A percentile compares a stretch with the other conserved stretches of the same genome.
These are phyloP conservation scores for Platorchestia sp. DNA, from an alignment of 1,140 invertebrate species.

Conservation along the genomic window DNA sequence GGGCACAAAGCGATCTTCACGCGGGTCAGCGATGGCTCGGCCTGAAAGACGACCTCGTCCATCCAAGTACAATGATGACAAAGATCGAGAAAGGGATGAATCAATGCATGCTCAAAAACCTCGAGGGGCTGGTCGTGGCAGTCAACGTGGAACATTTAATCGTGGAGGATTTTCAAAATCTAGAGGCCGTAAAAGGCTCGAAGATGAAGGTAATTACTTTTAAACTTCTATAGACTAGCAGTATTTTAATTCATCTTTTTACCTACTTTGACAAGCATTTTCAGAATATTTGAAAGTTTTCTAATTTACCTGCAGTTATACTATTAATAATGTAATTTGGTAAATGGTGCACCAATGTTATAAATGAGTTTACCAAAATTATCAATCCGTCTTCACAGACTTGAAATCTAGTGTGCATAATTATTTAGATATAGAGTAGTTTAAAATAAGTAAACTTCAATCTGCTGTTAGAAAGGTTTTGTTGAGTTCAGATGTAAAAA, in stretches of 20 bases:
- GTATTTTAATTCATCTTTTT: background rate
- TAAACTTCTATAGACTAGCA: background rate
- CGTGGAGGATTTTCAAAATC: background rate
- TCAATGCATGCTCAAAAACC: background rate
- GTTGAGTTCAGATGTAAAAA: too few relatives aligned
- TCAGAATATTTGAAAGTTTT: background rate
- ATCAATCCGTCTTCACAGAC: background rate
- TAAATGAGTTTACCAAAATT: background rate
- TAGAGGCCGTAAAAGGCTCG: background rate
- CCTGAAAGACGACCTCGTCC: background rate
- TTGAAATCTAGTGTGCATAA: background rate
- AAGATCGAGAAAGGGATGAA: background rate
- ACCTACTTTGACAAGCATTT: background rate
- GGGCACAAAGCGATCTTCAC: background rate
- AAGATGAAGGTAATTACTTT: constrained; percentile 17
- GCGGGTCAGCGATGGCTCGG: background rate
- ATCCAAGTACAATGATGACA: constrained; percentile 4
- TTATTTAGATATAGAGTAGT: background rate
- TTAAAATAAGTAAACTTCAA: too few relatives aligned
- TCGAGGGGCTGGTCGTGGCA: background rate
- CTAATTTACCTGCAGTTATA: background rate
- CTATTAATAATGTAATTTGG: background rate
- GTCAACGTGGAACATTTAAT: background rate
- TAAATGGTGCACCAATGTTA: background rate
- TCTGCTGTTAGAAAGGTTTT: too few relatives aligned